Percentiles rank a stretch among this genome's conserved stretches.
Evolutionary conservation across 2,113 vertebrate genomes (phyloP).

Genomic region (Salminus brasiliensis): DNA sequence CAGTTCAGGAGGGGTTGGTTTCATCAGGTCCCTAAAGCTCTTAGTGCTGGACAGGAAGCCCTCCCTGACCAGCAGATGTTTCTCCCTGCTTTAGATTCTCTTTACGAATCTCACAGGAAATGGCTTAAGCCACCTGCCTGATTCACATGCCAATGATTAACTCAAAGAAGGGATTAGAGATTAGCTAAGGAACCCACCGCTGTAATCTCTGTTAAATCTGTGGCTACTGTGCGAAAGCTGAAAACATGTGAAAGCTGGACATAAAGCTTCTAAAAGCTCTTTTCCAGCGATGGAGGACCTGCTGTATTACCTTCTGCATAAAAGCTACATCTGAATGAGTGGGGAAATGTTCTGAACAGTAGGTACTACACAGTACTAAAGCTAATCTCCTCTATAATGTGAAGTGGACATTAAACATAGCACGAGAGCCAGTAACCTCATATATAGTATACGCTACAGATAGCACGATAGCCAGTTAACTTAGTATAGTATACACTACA

Average conservation of each 20-base stretch:
- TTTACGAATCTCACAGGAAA: slow-evolving; percentile 44
- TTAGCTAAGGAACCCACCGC: not conserved
- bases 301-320: not conserved
- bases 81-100: slow-evolving; percentile 25
- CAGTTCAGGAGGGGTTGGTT: slow-evolving; percentile 43
- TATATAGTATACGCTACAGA: not conserved
- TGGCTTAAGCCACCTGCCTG: slow-evolving; percentile 33
- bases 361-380: too few relatives aligned
- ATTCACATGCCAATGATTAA: slow-evolving; percentile 37
- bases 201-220: slow-evolving; percentile 39
- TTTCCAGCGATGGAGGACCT: not conserved
- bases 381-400: too few relatives aligned
- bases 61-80: slow-evolving; percentile 51
- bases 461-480: too few relatives aligned
- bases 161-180: slow-evolving; percentile 32
- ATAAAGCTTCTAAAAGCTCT: not conserved
- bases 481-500: too few relatives aligned
- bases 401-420: too few relatives aligned
- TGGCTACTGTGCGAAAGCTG: not conserved
- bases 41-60: slow-evolving; percentile 33
- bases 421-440: not conserved
- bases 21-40: slow-evolving; percentile 31
- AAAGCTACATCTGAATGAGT: not conserved
- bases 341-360: not conserved
- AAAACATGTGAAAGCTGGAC: not conserved